Percentiles rank a stretch among this genome's conserved stretches.
These are phyloP conservation scores for Malacoraja senta DNA, from an alignment of 2,797 vertebrate species.

Conservation along the genomic window DNA sequence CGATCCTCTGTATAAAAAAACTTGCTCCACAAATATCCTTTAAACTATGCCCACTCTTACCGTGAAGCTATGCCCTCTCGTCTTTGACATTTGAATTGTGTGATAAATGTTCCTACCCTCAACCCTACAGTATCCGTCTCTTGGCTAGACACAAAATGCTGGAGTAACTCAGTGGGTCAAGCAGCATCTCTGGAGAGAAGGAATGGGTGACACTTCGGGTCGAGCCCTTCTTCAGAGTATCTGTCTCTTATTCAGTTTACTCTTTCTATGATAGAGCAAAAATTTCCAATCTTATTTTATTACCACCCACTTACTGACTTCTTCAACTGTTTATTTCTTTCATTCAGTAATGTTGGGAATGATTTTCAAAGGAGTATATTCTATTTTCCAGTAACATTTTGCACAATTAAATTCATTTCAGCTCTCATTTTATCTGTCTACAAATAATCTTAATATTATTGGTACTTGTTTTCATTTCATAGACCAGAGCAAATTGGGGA, in stretches of 20 bases:
- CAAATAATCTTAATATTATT: not conserved
- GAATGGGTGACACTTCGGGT: too few relatives aligned
- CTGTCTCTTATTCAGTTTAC: not conserved
- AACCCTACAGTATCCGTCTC: too few relatives aligned
- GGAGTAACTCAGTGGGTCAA: too few relatives aligned
- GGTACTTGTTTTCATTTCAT: not conserved
- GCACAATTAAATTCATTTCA: not conserved
- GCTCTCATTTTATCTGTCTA: not conserved
- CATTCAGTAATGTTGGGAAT: not conserved
- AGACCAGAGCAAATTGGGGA: not conserved
- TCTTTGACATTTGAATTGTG: too few relatives aligned
- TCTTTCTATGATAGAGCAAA: not conserved
- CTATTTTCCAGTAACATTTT: not conserved
- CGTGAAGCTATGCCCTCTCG: too few relatives aligned
- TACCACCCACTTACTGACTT: not conserved
- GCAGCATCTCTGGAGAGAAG: too few relatives aligned
- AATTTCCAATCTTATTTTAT: not conserved
- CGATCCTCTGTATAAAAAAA: too few relatives aligned
- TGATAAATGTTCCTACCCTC: too few relatives aligned
- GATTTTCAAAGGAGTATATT: not conserved
- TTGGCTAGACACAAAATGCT: too few relatives aligned
- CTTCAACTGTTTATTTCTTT: not conserved
- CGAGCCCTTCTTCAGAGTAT: too few relatives aligned
- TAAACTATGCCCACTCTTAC: too few relatives aligned
- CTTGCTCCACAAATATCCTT: too few relatives aligned